Conservation (phyloP, 2,797 vertebrate genomes). For the Tarsius wallacei region DNA sequence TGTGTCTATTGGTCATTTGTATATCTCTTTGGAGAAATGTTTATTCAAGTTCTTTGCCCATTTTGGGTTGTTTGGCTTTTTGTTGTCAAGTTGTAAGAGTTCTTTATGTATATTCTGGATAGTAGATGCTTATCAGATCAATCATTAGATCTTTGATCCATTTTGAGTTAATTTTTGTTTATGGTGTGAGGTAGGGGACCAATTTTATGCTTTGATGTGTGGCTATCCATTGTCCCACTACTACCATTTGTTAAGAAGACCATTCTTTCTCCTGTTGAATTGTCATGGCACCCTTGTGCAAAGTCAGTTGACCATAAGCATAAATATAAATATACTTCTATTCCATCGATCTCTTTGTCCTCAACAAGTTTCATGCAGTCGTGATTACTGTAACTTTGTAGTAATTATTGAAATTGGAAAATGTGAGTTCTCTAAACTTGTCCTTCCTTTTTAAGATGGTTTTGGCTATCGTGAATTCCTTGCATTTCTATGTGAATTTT, state of each 20-base stretch:
- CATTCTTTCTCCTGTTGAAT: not conserved
- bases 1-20: not conserved
- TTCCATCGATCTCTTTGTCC: not conserved
- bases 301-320: not conserved
- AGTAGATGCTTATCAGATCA: not conserved
- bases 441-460: not conserved
- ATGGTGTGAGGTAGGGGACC: too few relatives aligned
- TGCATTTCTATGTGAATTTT: not conserved
- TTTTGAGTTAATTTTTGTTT: not conserved
- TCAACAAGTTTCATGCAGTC: not conserved
- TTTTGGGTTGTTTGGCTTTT: not conserved
- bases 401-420: not conserved
- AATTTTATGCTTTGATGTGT: not conserved
- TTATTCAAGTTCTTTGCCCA: not conserved
- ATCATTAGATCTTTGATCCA: not conserved
- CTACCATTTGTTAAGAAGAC: not conserved
- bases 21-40: not conserved
- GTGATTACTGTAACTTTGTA: not conserved
- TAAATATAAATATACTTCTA: not conserved
- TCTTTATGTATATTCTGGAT: not conserved
- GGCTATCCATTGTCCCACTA: too few relatives aligned
- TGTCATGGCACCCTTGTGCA: not conserved
- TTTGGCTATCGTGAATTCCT: not conserved
- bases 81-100: not conserved
- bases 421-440: not conserved